These are phyloP conservation scores for Falco rusticolus DNA, from an alignment of 2,797 vertebrate species.

Conservation along the genomic window DNA sequence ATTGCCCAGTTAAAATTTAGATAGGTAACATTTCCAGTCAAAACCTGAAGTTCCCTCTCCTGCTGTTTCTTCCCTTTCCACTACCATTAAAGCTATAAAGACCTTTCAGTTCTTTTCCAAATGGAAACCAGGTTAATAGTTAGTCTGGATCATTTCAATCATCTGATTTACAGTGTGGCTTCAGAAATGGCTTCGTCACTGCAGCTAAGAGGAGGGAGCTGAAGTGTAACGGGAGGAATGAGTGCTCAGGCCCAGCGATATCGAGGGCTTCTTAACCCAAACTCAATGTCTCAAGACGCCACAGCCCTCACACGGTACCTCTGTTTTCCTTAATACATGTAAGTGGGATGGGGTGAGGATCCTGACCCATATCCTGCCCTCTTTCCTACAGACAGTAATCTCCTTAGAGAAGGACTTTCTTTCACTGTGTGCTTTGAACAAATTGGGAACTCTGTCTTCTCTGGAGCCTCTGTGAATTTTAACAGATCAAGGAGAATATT, in stretches of 20 bases:
- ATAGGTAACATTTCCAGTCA: background rate
- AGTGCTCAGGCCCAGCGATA: background rate
- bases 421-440: background rate
- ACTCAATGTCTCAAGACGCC: background rate
- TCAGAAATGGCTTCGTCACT: background rate
- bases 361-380: background rate
- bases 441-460: background rate
- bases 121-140: background rate
- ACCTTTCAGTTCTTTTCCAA: background rate
- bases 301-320: background rate
- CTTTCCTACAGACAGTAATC: background rate
- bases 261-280: background rate
- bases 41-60: background rate
- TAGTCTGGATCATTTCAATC: background rate
- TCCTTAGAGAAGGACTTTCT: background rate
- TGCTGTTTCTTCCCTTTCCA: background rate
- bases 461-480: background rate
- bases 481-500: background rate
- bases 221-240: background rate
- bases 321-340: background rate
- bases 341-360: background rate
- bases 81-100: background rate
- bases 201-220: background rate
- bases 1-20: background rate
- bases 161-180: background rate